A percentile compares a stretch with the other conserved stretches of the same genome.
These are phyloP conservation scores for Otus sunia DNA, from an alignment of 2,113 vertebrate genomes.

Conservation along the genomic window DNA sequence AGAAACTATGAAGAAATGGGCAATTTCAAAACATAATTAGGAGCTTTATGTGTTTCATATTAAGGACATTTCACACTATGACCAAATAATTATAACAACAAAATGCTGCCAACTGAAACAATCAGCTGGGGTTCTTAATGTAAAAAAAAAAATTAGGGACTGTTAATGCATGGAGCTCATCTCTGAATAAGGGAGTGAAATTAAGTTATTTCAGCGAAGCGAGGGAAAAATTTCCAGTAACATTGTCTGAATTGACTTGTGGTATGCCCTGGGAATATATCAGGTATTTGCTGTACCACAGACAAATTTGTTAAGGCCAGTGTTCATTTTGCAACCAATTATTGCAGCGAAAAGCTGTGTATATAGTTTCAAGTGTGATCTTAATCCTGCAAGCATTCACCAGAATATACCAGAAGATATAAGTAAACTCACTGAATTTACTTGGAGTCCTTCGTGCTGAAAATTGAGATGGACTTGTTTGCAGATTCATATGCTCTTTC, in stretches of 20 bases:
- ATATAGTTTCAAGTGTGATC: neutral
- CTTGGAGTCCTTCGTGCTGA: neutral
- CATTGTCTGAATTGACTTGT: neutral
- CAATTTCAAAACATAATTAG: neutral
- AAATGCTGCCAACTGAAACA: neutral
- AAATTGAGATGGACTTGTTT: neutral
- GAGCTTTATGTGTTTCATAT: neutral
- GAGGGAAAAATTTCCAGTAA: neutral
- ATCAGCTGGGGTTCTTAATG: neutral
- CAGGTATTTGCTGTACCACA: neutral
- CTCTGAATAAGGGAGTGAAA: neutral
- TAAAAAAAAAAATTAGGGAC: neutral
- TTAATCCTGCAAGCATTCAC: neutral
- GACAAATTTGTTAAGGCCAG: neutral
- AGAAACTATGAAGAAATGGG: neutral
- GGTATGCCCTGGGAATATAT: neutral
- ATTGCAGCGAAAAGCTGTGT: neutral
- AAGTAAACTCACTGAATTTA: neutral
- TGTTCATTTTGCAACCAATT: neutral
- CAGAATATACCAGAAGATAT: neutral
- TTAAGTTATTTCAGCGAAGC: neutral
- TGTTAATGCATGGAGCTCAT: neutral
- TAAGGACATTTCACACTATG: neutral
- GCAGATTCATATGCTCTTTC: neutral
- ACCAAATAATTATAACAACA: neutral